phyloP scores from a whole-genome alignment of 2,797 vertebrate species.

The Cyprinodon diabolis region DNA sequence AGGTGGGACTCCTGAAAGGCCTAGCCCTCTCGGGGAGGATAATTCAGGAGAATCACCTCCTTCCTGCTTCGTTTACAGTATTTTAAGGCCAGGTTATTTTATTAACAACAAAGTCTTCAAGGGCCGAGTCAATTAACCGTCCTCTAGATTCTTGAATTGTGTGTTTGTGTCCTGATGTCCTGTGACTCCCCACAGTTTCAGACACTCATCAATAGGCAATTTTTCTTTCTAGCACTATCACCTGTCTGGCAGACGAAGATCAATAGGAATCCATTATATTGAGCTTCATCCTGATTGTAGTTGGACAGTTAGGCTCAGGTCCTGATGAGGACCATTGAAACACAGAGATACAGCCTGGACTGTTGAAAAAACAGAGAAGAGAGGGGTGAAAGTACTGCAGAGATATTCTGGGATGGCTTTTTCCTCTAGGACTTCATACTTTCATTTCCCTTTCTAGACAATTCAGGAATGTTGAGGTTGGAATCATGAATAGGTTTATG shows the following conservation, averaged over 20 bases:
- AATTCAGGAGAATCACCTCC: neutral
- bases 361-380: slow-evolving; percentile 66
- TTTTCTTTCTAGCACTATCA: slow-evolving; percentile 49
- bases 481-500: no score
- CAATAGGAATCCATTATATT: slow-evolving; percentile 67
- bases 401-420: slow-evolving; percentile 3
- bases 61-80: neutral
- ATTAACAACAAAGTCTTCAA: neutral
- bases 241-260: slow-evolving; percentile 58
- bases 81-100: neutral
- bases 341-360: slow-evolving; percentile 53
- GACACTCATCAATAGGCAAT: slow-evolving; percentile 63
- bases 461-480: no score
- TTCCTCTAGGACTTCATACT: neutral
- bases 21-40: slow-evolving; percentile 6
- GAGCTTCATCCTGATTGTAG: slow-evolving; percentile 52
- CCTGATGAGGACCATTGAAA: slow-evolving; percentile 67
- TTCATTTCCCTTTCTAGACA: neutral
- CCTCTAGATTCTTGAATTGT: slow-evolving; percentile 10
- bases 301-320: slow-evolving; percentile 47
- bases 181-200: slow-evolving; percentile 20
- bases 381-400: slow-evolving; percentile 30
- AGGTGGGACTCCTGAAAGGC: neutral
- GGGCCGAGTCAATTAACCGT: slow-evolving; percentile 5
- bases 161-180: neutral